Percentiles rank a stretch among this genome's conserved stretches.
These are phyloP conservation scores for Lepisosteus oculatus DNA, from an alignment of 2,113 vertebrate genomes.

Conservation along the genomic window DNA sequence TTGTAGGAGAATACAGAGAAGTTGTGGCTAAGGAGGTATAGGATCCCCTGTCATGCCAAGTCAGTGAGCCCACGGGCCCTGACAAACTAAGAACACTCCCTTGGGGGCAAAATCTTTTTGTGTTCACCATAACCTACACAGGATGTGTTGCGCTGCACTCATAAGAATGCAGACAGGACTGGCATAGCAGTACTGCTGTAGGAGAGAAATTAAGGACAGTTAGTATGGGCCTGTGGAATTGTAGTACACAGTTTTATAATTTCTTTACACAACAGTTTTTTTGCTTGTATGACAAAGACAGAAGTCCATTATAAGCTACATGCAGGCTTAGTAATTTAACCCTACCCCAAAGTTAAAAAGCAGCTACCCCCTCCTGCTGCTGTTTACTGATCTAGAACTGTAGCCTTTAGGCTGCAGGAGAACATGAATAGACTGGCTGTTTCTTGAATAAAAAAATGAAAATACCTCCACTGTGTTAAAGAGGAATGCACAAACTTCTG, in stretches of 20 bases:
- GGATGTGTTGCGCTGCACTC: conserved; percentile 99
- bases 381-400: not conserved
- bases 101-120: conserved; percentile 75
- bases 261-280: conserved; percentile 70
- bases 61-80: conserved; percentile 83
- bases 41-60: conserved; percentile 46
- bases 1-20: conserved; percentile 28
- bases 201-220: conserved; percentile 99
- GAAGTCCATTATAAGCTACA: conserved; percentile 73
- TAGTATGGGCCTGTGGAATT: conserved; percentile 99
- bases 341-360: conserved; percentile 34
- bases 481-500: not conserved
- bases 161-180: conserved; percentile 99
- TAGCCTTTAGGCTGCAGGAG: not conserved
- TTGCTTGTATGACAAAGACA: conserved; percentile 48
- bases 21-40: conserved; percentile 41
- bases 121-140: conserved; percentile 99
- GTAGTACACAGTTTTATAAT: conserved; percentile 83
- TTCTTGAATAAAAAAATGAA: not conserved
- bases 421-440: not conserved
- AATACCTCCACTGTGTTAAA: not conserved
- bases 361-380: conserved; percentile 20
- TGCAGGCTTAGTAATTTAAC: conserved; percentile 71
- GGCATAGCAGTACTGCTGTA: conserved; percentile 99
- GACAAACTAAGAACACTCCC: conserved; percentile 81